Conservation (phyloP, 1,140 invertebrate genomes). For the Phymorhynchus buccinoides region DNA sequence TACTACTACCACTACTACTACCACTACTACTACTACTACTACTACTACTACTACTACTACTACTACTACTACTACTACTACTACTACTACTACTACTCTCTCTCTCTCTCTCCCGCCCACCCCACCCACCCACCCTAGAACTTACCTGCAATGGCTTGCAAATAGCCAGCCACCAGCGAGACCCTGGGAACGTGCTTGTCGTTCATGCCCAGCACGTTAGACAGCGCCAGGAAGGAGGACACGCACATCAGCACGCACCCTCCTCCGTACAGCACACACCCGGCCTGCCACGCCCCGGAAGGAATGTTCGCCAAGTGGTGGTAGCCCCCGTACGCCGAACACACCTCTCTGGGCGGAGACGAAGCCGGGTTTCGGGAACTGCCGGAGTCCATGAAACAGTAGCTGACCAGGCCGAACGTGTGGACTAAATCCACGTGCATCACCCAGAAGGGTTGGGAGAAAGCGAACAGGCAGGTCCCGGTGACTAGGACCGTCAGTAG, state of each 20-base stretch:
- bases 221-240: slow-evolving; percentile 58
- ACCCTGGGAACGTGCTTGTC: slow-evolving; percentile 50
- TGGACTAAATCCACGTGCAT: slow-evolving; percentile 51
- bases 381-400: slow-evolving; percentile 47
- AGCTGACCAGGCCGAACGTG: slow-evolving; percentile 62
- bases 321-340: slow-evolving; percentile 66
- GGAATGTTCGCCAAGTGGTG: slow-evolving; percentile 64
- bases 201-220: slow-evolving; percentile 53
- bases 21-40: not conserved
- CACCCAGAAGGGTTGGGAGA: slow-evolving; percentile 70
- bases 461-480: slow-evolving; percentile 59
- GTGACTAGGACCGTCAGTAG: slow-evolving; percentile 67
- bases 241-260: slow-evolving; percentile 66
- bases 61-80: too few relatives aligned
- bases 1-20: too few relatives aligned
- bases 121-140: not conserved
- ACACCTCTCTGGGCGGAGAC: slow-evolving; percentile 41
- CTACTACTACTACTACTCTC: too few relatives aligned
- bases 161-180: slow-evolving; percentile 59
- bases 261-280: slow-evolving; percentile 65
- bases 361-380: slow-evolving; percentile 7
- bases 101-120: not conserved
- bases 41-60: too few relatives aligned
- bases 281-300: slow-evolving; percentile 65
- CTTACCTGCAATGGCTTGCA: slow-evolving; percentile 64